A percentile compares a stretch with the other conserved stretches of the same genome.
phyloP scores from a whole-genome alignment of 1,140 invertebrate genomes.

The Drosophila gunungcola region DNA sequence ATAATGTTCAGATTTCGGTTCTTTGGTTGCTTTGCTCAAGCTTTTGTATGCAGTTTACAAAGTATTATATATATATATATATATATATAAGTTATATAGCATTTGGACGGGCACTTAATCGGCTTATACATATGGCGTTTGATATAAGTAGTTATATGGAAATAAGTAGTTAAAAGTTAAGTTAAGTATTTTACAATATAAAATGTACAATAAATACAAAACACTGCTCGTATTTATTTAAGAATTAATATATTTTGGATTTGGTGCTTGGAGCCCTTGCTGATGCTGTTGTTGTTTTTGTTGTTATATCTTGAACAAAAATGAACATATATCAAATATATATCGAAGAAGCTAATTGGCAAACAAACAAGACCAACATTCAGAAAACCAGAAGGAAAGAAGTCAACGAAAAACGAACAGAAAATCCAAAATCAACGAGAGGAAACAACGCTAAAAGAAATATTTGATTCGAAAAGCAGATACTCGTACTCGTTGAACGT shows the following conservation, averaged over 20 bases:
- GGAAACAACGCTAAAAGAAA: constrained; percentile 45
- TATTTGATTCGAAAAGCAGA: constrained; percentile 46
- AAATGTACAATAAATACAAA: constrained; percentile 57
- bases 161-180: constrained; percentile 34
- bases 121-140: constrained; percentile 32
- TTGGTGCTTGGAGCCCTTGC: constrained; percentile 71
- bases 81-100: constrained; percentile 37
- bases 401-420: constrained; percentile 32
- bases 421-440: constrained; percentile 42
- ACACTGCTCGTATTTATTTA: constrained; percentile 45
- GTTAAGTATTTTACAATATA: constrained; percentile 62
- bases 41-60: constrained; percentile 42
- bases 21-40: constrained; percentile 35
- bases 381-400: constrained; percentile 58
- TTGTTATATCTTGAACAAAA: constrained; percentile 75
- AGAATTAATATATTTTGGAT: constrained; percentile 37
- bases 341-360: constrained; percentile 65
- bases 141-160: constrained; percentile 28
- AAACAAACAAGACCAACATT: constrained; percentile 75
- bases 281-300: constrained; percentile 79
- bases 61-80: constrained; percentile 22
- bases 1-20: constrained; percentile 26
- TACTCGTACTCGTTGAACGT: constrained; percentile 43
- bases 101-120: constrained; percentile 41
- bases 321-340: constrained; percentile 57